These are phyloP conservation scores for Ischnus inquisitorius DNA, from an alignment of 2,888 invertebrate genomes.

Conservation along the genomic window DNA sequence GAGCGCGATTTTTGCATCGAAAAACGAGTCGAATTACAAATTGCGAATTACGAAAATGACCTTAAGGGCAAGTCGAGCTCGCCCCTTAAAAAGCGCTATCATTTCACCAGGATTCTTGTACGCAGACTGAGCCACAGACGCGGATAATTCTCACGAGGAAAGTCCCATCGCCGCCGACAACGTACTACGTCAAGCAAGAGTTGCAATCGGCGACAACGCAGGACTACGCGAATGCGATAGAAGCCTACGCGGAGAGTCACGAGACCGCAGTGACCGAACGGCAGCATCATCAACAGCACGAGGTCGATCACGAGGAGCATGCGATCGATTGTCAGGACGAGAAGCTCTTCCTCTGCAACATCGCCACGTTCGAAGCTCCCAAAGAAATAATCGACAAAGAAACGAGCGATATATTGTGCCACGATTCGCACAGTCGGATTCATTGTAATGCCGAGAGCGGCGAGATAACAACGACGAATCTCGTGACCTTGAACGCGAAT, in stretches of 20 bases:
- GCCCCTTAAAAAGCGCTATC: neutral
- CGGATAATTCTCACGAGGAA: constrained; percentile 77
- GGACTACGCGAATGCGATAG: constrained; percentile 71
- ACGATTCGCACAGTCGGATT: constrained; percentile 55
- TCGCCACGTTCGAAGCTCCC: constrained; percentile 70
- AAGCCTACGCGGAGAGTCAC: constrained; percentile 74
- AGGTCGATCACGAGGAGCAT: constrained; percentile 21
- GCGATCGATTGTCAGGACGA: constrained; percentile 73
- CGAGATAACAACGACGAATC: constrained; percentile 49
- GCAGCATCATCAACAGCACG: constrained; percentile 20
- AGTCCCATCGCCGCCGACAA: constrained; percentile 70
- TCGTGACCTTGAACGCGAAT: constrained; percentile 61
- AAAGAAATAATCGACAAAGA: constrained; percentile 68
- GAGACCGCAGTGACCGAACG: constrained; percentile 21
- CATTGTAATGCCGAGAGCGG: constrained; percentile 55
- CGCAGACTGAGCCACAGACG: constrained; percentile 81
- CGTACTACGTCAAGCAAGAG: constrained; percentile 82
- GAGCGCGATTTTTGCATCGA: neutral
- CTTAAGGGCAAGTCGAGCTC: neutral
- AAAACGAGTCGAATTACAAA: too few relatives aligned
- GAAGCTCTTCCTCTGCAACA: constrained; percentile 76
- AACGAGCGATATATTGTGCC: constrained; percentile 33
- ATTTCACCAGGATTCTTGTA: constrained; percentile 79
- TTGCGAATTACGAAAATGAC: too few relatives aligned
- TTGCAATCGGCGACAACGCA: constrained; percentile 73